phyloP scores from a whole-genome alignment of 1,140 invertebrate species.

The Eurosta solidaginis region DNA sequence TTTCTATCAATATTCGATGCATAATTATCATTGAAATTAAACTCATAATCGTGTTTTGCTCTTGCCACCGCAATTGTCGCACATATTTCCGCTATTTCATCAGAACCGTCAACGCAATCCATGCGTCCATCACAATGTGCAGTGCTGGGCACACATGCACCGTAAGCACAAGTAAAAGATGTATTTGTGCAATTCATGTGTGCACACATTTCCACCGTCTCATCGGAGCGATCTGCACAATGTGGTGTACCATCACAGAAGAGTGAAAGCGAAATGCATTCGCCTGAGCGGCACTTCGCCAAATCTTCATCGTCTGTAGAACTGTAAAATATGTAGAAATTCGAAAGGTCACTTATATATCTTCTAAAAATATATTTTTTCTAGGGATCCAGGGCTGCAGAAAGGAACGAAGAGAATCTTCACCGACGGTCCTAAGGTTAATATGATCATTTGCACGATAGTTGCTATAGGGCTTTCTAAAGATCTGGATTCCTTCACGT shows the following conservation, averaged over 20 bases:
- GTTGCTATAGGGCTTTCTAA: too few relatives aligned
- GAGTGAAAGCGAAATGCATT: slow-evolving; percentile 58
- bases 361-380: too few relatives aligned
- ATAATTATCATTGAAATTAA: not conserved
- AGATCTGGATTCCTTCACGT: too few relatives aligned
- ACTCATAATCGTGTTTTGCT: not conserved
- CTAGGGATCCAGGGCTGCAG: too few relatives aligned
- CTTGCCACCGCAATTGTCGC: not conserved
- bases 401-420: too few relatives aligned
- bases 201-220: slow-evolving; percentile 66
- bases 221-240: slow-evolving; percentile 76
- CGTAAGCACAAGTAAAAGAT: slow-evolving; percentile 42
- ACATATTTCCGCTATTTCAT: slow-evolving; percentile 53
- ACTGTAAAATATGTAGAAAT: not conserved
- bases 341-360: too few relatives aligned
- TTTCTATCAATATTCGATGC: not conserved
- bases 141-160: slow-evolving; percentile 40
- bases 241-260: slow-evolving; percentile 72
- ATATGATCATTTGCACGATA: too few relatives aligned
- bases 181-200: not conserved
- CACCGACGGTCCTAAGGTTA: too few relatives aligned
- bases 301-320: not conserved
- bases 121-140: slow-evolving; percentile 61
- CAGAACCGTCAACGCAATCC: slow-evolving; percentile 66
- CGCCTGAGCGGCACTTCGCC: slow-evolving; percentile 38